Conservation (phyloP, 2,113 vertebrate genomes). For the Grus americana region DNA sequence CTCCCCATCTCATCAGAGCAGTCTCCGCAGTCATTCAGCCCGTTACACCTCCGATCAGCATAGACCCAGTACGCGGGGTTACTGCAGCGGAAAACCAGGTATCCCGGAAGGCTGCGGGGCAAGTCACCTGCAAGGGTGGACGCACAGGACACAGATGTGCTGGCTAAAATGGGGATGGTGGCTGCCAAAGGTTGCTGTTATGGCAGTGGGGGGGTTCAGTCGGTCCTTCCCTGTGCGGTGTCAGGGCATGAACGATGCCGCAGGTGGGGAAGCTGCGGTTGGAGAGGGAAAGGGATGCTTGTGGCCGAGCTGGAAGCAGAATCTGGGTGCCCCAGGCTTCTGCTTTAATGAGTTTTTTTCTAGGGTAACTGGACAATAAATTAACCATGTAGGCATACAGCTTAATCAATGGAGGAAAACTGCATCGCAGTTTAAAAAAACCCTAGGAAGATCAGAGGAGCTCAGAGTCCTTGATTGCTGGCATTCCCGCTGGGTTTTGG, state of each 20-base stretch:
- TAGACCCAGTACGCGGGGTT: conserved; percentile 73
- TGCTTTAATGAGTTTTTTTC: background rate
- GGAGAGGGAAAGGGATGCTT: background rate
- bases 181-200: background rate
- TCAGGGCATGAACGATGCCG: fast-evolving
- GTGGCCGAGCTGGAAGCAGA: background rate
- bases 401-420: background rate
- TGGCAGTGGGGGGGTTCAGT: background rate
- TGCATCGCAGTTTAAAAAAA: background rate
- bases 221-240: fast-evolving
- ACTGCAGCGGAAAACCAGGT: conserved; percentile 75
- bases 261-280: background rate
- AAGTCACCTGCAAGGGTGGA: conserved; percentile 64
- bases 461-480: background rate
- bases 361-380: background rate
- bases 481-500: background rate
- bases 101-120: conserved; percentile 72
- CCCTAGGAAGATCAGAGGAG: background rate
- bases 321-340: background rate
- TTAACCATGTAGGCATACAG: background rate
- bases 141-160: background rate
- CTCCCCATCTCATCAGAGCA: conserved; percentile 78
- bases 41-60: conserved; percentile 72
- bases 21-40: conserved; percentile 80
- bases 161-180: fast-evolving